A percentile compares a stretch with the other conserved stretches of the same genome.
These are phyloP conservation scores for Melinopterus prodromus DNA, from an alignment of 2,888 invertebrate species.

Conservation along the genomic window DNA sequence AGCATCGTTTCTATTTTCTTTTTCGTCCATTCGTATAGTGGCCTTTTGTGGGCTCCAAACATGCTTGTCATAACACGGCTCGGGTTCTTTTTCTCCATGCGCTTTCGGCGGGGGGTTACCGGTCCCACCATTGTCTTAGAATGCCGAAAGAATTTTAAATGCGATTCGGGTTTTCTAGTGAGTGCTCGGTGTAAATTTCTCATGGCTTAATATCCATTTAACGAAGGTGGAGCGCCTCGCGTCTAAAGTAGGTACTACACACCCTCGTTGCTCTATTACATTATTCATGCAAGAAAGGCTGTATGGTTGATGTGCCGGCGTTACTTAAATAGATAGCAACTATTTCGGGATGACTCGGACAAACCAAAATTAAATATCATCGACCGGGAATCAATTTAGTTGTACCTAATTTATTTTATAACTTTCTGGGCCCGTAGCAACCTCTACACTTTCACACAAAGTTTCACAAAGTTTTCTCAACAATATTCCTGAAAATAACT, in stretches of 20 bases:
- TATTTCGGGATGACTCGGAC: not conserved
- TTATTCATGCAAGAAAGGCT: not conserved
- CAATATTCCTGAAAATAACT: no score
- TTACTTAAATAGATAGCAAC: not conserved
- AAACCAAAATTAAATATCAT: no score
- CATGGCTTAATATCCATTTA: not conserved
- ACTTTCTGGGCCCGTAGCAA: no score
- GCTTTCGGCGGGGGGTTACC: slow-evolving; percentile 43
- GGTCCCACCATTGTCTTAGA: slow-evolving; percentile 48
- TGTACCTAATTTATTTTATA: no score
- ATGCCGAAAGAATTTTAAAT: slow-evolving; percentile 48
- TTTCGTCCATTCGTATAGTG: not conserved
- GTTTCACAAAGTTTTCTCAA: no score
- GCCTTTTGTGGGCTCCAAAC: slow-evolving; percentile 40
- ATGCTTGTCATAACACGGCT: slow-evolving; percentile 48
- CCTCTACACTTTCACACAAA: no score
- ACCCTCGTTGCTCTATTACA: not conserved
- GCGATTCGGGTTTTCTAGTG: slow-evolving; percentile 36
- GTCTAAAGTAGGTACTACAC: not conserved
- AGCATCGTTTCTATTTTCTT: slow-evolving; percentile 5
- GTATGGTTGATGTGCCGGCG: not conserved
- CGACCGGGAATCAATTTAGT: no score
- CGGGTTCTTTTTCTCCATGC: slow-evolving; percentile 41
- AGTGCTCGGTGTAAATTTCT: not conserved
- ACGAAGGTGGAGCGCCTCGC: not conserved